phyloP scores from a whole-genome alignment of 2,113 vertebrate species.

The Nothocercus nigrocapillus region DNA sequence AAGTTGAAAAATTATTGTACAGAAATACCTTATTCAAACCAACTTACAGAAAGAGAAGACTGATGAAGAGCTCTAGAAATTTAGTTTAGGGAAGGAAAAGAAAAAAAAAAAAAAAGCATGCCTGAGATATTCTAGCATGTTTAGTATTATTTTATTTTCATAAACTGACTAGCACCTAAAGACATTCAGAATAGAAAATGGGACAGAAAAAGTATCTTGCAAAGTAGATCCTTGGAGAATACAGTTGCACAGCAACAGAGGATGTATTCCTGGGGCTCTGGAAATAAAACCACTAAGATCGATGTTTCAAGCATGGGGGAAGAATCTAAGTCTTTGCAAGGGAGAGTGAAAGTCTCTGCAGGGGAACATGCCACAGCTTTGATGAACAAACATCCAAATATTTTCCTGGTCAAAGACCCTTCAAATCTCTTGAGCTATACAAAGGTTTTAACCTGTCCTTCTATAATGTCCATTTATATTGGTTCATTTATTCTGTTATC shows the following conservation, averaged over 20 bases:
- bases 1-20: not conserved
- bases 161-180: conserved; percentile 1
- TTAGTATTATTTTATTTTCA: not conserved
- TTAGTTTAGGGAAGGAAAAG: not conserved
- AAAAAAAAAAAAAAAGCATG: not conserved
- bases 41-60: not conserved
- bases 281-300: not conserved
- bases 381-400: not conserved
- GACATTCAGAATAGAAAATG: conserved; percentile 25
- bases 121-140: not conserved
- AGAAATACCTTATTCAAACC: not conserved
- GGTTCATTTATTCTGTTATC: not conserved
- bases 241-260: not conserved
- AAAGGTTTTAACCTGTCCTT: not conserved
- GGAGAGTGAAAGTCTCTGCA: not conserved
- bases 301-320: not conserved
- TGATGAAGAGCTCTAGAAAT: not conserved
- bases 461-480: not conserved
- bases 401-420: not conserved
- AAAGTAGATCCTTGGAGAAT: not conserved
- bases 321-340: not conserved
- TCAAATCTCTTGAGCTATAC: not conserved
- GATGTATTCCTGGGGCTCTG: not conserved
- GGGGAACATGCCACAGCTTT: not conserved
- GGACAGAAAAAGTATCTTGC: not conserved